A percentile compares a stretch with the other conserved stretches of the same genome.
Conservation (phyloP, 2,113 vertebrate species). For the Ardeotis arabs region DNA sequence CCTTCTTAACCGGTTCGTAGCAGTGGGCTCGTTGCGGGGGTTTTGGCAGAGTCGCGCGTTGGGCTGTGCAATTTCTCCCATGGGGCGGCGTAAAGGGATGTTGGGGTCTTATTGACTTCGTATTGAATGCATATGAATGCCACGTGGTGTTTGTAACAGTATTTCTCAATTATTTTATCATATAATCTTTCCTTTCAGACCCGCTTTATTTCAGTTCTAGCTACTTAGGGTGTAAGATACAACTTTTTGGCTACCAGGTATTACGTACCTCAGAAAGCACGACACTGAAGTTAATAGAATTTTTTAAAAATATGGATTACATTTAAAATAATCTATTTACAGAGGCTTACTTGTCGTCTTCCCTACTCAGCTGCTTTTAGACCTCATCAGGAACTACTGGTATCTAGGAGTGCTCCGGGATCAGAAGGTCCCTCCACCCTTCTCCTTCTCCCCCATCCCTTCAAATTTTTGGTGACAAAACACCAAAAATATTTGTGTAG, state of each 20-base stretch:
- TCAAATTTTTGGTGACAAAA: slow-evolving; percentile 19
- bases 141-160: not conserved
- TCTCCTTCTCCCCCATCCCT: not conserved
- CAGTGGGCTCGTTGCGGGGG: not conserved
- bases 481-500: not conserved
- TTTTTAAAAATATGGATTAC: not conserved
- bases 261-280: not conserved
- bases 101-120: not conserved
- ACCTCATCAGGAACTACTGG: not conserved
- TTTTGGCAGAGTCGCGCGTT: not conserved
- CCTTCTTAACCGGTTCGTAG: slow-evolving; percentile 67
- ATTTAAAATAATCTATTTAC: not conserved
- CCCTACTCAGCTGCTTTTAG: not conserved
- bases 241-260: not conserved
- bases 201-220: not conserved
- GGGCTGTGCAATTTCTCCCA: not conserved
- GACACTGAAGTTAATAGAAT: not conserved
- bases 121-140: not conserved
- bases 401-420: not conserved
- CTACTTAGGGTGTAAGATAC: not conserved
- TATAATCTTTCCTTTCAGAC: not conserved
- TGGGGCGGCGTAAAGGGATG: not conserved
- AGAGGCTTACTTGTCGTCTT: not conserved
- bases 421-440: not conserved
- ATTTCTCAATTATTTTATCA: not conserved